phyloP scores from a whole-genome alignment of 2,888 invertebrate species.

The Pardosa pseudoannulata region DNA sequence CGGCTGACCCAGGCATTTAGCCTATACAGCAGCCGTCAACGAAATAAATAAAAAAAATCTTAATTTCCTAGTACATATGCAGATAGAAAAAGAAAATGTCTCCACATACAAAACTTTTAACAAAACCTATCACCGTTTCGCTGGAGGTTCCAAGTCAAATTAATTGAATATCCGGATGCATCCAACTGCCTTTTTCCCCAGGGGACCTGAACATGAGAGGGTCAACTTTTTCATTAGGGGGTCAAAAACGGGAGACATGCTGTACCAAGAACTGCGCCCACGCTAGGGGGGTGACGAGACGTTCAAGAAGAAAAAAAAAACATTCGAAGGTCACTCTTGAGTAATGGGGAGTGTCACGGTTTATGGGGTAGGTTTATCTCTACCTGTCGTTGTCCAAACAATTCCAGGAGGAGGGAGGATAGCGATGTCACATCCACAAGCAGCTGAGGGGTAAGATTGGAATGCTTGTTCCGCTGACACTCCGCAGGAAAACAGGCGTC shows the following conservation, averaged over 20 bases:
- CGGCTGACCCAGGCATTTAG: no score
- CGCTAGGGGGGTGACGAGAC: conserved; percentile 6
- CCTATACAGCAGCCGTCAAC: no score
- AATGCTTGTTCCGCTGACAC: conserved; percentile 9
- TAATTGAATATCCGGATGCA: background rate
- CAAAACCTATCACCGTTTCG: no score
- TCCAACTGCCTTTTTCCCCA: background rate
- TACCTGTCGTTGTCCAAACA: conserved; percentile 42
- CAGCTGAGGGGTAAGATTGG: background rate
- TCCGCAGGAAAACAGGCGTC: background rate
- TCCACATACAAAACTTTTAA: no score
- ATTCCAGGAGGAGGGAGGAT: background rate
- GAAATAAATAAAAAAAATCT: no score
- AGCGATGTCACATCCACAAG: conserved; percentile 7
- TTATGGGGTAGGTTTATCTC: conserved; percentile 48
- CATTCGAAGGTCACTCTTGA: conserved; percentile 26
- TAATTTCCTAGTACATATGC: no score
- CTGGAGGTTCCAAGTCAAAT: background rate
- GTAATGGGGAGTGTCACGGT: conserved; percentile 47
- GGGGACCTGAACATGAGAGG: background rate
- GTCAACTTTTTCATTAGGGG: conserved; percentile 17
- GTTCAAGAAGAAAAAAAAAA: background rate
- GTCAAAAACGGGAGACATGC: conserved; percentile 43
- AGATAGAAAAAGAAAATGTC: no score
- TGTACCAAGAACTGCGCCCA: background rate